Conservation (phyloP, 2,113 vertebrate species). For the Tenebrosternarchus preto region DNA sequence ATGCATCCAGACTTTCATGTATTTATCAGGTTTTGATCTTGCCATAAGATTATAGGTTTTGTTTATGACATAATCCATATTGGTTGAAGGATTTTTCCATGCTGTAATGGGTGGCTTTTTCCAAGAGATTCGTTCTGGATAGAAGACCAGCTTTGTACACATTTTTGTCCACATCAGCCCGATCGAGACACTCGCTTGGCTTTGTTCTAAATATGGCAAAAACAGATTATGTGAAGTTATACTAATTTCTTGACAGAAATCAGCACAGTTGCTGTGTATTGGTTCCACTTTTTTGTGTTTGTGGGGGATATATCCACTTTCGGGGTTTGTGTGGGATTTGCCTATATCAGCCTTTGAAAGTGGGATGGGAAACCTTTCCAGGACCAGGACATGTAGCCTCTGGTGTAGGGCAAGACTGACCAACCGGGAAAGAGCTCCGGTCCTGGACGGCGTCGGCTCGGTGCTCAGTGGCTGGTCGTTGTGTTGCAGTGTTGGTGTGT, state of each 20-base stretch:
- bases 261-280: too few relatives aligned
- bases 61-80: not conserved
- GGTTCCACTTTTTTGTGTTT: too few relatives aligned
- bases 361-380: not conserved
- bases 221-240: too few relatives aligned
- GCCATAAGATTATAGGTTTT: constrained; percentile 15
- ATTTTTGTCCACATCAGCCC: not conserved
- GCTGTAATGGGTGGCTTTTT: not conserved
- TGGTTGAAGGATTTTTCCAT: constrained; percentile 1
- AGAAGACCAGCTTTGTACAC: not conserved
- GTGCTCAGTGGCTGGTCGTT: constrained; percentile 59
- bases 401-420: not conserved
- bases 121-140: not conserved
- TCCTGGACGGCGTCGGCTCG: constrained; percentile 44
- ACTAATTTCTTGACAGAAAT: too few relatives aligned
- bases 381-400: not conserved
- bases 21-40: constrained; percentile 14
- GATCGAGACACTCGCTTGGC: too few relatives aligned
- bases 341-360: too few relatives aligned
- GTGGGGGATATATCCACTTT: not conserved
- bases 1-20: not conserved
- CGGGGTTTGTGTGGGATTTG: not conserved
- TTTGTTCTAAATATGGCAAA: too few relatives aligned
- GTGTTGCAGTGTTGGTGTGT: constrained; percentile 18
- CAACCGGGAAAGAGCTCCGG: constrained; percentile 26